Conservation (phyloP, 2,888 invertebrate species). For the Salpingus planirostris region DNA sequence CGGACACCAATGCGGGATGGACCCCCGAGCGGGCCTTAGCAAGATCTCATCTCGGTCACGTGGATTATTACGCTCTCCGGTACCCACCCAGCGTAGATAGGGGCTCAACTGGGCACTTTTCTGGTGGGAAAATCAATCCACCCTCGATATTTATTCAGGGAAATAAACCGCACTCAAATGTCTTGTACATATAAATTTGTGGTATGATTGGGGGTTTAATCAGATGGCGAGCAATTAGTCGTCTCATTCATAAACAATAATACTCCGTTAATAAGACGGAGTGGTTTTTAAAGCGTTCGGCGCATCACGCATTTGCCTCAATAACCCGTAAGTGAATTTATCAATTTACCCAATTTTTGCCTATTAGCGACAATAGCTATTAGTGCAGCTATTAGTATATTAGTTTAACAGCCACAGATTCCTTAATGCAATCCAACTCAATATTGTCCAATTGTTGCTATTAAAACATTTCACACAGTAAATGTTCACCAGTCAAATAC, state of each 20-base stretch:
- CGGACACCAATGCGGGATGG: no score
- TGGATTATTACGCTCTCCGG: no score
- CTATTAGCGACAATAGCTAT: slow-evolving; percentile 45
- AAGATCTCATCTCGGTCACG: no score
- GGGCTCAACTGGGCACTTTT: no score
- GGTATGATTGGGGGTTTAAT: no score
- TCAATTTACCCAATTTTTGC: slow-evolving; percentile 47
- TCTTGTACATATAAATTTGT: no score
- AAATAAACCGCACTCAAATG: no score
- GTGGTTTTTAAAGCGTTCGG: slow-evolving; percentile 24
- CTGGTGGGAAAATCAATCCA: no score
- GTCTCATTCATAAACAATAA: slow-evolving; percentile 28
- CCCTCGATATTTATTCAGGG: no score
- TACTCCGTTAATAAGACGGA: slow-evolving; percentile 16
- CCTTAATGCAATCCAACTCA: slow-evolving; percentile 45
- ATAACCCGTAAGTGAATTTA: slow-evolving; percentile 42
- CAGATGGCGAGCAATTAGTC: no score
- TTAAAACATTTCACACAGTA: slow-evolving; percentile 41
- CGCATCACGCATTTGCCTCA: slow-evolving; percentile 34
- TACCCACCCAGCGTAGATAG: no score
- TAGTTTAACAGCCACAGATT: slow-evolving; percentile 44
- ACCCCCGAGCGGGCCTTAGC: no score
- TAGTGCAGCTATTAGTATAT: slow-evolving; percentile 43
- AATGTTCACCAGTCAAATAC: slow-evolving; percentile 39
- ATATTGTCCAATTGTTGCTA: slow-evolving; percentile 45